Evolutionary conservation across 2,797 vertebrate species (phyloP), one percentile per base, ranked within the genome.

Genomic region (Australoheros facetus): DNA sequence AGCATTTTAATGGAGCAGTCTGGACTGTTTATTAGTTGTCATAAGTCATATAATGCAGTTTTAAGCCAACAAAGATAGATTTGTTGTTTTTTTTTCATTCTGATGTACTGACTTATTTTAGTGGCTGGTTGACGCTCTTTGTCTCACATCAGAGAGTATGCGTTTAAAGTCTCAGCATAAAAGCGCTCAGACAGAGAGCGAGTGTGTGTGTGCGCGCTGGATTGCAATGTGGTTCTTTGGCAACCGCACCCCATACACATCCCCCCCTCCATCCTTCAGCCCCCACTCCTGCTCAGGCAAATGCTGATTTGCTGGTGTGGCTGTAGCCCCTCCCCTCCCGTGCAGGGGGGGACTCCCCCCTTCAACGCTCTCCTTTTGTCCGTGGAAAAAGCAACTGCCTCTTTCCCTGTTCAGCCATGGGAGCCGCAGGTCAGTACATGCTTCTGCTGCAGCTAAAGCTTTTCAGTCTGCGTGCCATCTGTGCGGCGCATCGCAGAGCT

Each of bases 401-500:
- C 89, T 95, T 91, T 95, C 92, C 90, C 92, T 93, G 92, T 92
- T 91, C 94, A 96, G 93, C 94, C 94, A 96, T 96, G 95, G 95
- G 95, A 95, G 88, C 89, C 91, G 88, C 96, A 96, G 96, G 95
- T 96, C 94, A 95, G 96, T 96, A 94, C 85, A 82, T 32, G 76
- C 83, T 90, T 91, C 92, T 90, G 75, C 85, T 82, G 89, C 88
- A 76, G 85, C 82, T 91, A 84, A 85, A 80, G 90, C 88, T 93
- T 91, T 88, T 78, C 55, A 73, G 73, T 87, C 76, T 81, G 83
- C 28, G 45, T 89, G 83, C 71, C 51, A 80, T 62, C 58, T 71
- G 77, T 64, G 85, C 79, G 28, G 89, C 77, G 64, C 84, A 80
- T 86, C 84, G 80, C 79, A 45, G 30, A 59, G 76, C 71, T 56